A percentile compares a stretch with the other conserved stretches of the same genome.
These are phyloP conservation scores for Scomber japonicus DNA, from an alignment of 2,113 vertebrate genomes.

Conservation along the genomic window DNA sequence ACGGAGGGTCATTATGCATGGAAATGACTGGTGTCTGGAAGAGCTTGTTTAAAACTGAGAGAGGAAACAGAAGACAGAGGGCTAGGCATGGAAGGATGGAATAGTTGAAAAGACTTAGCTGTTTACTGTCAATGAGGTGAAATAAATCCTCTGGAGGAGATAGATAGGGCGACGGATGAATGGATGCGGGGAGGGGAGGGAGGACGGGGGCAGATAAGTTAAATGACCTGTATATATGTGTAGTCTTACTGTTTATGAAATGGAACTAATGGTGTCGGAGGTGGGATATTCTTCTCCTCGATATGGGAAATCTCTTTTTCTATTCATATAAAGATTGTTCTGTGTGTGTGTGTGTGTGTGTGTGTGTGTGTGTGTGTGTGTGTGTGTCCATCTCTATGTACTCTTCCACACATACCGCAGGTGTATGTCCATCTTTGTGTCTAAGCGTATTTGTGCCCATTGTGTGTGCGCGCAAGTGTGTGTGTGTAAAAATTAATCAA, in stretches of 20 bases:
- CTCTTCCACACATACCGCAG: constrained; percentile 77
- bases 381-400: constrained; percentile 47
- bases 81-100: constrained; percentile 22
- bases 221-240: constrained; percentile 83
- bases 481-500: constrained; percentile 96
- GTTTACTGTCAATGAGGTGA: constrained; percentile 68
- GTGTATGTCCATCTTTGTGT: constrained; percentile 69
- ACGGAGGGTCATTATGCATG: constrained; percentile 80
- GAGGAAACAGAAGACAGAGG: constrained; percentile 39
- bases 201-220: constrained; percentile 68
- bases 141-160: constrained; percentile 55
- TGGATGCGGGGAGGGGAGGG: constrained; percentile 50
- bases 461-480: constrained; percentile 76
- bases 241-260: constrained; percentile 96
- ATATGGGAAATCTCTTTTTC: constrained; percentile 38
- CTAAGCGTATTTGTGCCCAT: constrained; percentile 76
- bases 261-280: constrained; percentile 96
- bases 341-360: constrained; percentile 87
- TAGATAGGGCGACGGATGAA: constrained; percentile 27
- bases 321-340: constrained; percentile 87
- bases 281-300: constrained; percentile 72
- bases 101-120: constrained; percentile 68
- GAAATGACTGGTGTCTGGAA: constrained; percentile 77
- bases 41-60: constrained; percentile 73
- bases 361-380: constrained; percentile 89